phyloP scores from a whole-genome alignment of 1,140 invertebrate species.

The Bombus haemorrhoidalis region DNA sequence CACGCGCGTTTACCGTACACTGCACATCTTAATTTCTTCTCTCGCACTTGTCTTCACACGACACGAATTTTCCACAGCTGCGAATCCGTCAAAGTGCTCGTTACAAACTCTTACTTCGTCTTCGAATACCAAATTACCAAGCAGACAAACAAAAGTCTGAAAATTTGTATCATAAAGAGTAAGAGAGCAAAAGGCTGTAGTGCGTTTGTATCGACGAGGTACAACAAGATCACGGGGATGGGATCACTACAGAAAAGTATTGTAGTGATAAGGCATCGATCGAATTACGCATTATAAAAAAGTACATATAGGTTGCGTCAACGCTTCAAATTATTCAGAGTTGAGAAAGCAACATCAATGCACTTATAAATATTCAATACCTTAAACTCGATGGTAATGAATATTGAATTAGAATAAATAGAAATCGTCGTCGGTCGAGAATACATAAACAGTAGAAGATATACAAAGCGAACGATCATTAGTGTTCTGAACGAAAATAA shows the following conservation, averaged over 20 bases:
- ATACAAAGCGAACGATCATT: neutral
- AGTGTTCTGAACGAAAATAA: neutral
- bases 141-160: neutral
- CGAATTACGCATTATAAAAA: neutral
- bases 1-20: neutral
- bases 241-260: neutral
- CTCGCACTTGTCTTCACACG: neutral
- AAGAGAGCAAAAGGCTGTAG: no score
- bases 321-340: neutral
- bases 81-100: no score
- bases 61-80: neutral
- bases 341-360: neutral
- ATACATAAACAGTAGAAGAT: neutral
- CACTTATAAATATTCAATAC: neutral
- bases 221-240: no score
- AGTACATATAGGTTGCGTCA: neutral
- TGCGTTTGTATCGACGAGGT: no score
- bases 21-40: conserved; percentile 46
- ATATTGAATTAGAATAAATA: neutral
- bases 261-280: neutral
- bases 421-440: neutral
- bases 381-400: neutral
- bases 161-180: neutral
- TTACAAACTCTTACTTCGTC: neutral
- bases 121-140: neutral